phyloP scores from a whole-genome alignment of 2,888 invertebrate species.

The Alcis repandata region DNA sequence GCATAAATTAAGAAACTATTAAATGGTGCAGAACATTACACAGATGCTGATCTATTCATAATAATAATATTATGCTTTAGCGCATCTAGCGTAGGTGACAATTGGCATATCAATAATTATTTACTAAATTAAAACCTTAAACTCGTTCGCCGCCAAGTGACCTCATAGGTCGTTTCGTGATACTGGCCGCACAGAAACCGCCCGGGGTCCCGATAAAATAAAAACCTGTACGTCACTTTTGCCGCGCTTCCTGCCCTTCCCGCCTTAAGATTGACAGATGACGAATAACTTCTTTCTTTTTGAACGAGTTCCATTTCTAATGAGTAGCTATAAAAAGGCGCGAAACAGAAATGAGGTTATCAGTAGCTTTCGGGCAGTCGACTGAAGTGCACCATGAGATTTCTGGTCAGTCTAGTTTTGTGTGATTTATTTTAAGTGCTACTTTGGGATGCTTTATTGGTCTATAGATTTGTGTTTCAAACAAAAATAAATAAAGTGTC shows the following conservation, averaged over 20 bases:
- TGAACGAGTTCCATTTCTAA: slow-evolving; percentile 70
- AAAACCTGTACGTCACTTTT: slow-evolving; percentile 52
- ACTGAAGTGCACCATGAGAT: slow-evolving; percentile 84
- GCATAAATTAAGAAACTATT: neutral
- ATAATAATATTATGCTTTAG: neutral
- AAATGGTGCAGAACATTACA: neutral
- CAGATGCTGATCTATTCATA: no score
- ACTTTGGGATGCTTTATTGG: neutral
- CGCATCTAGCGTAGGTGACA: slow-evolving; percentile 30
- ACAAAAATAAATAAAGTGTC: no score
- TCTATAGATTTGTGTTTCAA: neutral
- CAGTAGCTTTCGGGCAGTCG: slow-evolving; percentile 85
- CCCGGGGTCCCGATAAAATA: slow-evolving; percentile 34
- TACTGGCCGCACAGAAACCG: slow-evolving; percentile 26
- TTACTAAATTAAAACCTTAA: slow-evolving; percentile 34
- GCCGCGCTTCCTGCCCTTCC: slow-evolving; percentile 80
- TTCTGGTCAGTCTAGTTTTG: slow-evolving; percentile 75
- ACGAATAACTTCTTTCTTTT: slow-evolving; percentile 73
- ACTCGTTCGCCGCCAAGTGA: slow-evolving; percentile 45
- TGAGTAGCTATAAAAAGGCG: slow-evolving; percentile 73
- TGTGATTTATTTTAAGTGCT: slow-evolving; percentile 6
- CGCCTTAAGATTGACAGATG: slow-evolving; percentile 57
- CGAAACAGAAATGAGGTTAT: slow-evolving; percentile 75
- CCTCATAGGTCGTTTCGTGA: slow-evolving; percentile 40
- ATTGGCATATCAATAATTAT: slow-evolving; percentile 21